Percentiles rank a stretch among this genome's conserved stretches.
phyloP scores from a whole-genome alignment of 2,113 vertebrate species.

The Mola mola region DNA sequence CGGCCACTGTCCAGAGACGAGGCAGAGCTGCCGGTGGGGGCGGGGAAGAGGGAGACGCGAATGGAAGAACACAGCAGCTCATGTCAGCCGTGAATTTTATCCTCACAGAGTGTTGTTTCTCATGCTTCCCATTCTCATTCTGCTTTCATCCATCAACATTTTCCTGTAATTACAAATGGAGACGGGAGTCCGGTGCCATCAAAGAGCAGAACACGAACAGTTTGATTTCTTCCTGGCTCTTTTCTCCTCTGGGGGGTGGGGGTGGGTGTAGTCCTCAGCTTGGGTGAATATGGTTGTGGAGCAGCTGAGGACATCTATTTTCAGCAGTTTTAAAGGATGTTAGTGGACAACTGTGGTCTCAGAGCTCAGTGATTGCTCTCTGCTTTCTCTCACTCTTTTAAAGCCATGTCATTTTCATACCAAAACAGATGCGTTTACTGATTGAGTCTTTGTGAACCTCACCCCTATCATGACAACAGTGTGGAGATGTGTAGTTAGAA shows the following conservation, averaged over 20 bases:
- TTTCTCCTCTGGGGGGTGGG: constrained; percentile 15
- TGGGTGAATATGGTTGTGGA: constrained; percentile 37
- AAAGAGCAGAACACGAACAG: too few species aligned
- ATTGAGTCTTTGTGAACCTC: too few species aligned
- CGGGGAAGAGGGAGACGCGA: constrained; percentile 33
- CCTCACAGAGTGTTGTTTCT: too few species aligned
- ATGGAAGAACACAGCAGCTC: constrained; percentile 20
- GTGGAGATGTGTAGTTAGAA: too few species aligned
- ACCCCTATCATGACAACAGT: too few species aligned
- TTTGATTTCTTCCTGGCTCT: too few species aligned
- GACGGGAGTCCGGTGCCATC: too few species aligned
- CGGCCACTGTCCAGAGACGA: constrained; percentile 28
- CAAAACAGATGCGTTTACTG: constrained; percentile 21
- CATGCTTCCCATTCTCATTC: too few species aligned
- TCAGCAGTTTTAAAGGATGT: constrained; percentile 52
- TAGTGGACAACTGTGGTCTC: constrained; percentile 60
- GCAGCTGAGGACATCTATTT: constrained; percentile 68
- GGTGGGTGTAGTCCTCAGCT: constrained; percentile 27
- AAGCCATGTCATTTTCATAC: constrained; percentile 14
- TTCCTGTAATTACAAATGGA: too few species aligned
- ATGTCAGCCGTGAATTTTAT: too few species aligned
- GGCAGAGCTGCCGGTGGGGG: constrained; percentile 30
- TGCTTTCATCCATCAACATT: too few species aligned
- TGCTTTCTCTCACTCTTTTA: too few species aligned
- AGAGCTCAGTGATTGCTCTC: constrained; percentile 7